Evolutionary conservation across 2,113 vertebrate genomes (phyloP), one percentile per base, ranked within the genome.

Genomic region (Trogon surrucura): DNA sequence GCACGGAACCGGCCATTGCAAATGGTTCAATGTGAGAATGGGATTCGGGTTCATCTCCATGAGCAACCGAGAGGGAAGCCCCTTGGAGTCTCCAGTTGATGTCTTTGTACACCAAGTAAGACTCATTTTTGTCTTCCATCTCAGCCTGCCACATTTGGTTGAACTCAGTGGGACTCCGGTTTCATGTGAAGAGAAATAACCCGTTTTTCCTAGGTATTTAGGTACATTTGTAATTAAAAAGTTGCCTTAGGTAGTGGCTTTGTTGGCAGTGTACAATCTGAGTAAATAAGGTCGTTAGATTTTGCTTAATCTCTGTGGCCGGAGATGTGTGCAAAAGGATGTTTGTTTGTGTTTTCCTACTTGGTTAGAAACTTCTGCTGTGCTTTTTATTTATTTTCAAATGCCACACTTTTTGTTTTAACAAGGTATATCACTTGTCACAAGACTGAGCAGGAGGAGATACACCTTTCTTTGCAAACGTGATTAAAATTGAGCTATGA

Each of bases 91-190:
- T 77, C 99, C 99, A 47, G 98, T 99, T 93, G 99, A 99, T 98
- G 99, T 99, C 92, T 99, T 99, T 98, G 99, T 99, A 96, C 99
- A 99, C 99, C 99, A 99, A 99, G 99, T 99, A 99, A 99, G 99
- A 98, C 69, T 41, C 61, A 45, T 71, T 92, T 95, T 91, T 92
- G 60, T 87, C 30, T 85, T 94, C 79, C 62, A 51, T 77, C 45
- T 85, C 87, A 60, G 70, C 44, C 26, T 93, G 61, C 61, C 65
- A 26, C 81, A 20, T 90, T 91, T 47, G 60, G 27, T 64, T 81
- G 66, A 87, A 64, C 53, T 91, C 77, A 73, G 74, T 45, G 53
- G 41, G 66, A 41, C 50, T 67, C 77, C 3, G 14, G 47, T 89
- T 95, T 92, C 83, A 57, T 8, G 10, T 48, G 60, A 70, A 69